Evolutionary conservation across 1,140 invertebrate species (phyloP).

Genomic region (Drepana arcuata): DNA sequence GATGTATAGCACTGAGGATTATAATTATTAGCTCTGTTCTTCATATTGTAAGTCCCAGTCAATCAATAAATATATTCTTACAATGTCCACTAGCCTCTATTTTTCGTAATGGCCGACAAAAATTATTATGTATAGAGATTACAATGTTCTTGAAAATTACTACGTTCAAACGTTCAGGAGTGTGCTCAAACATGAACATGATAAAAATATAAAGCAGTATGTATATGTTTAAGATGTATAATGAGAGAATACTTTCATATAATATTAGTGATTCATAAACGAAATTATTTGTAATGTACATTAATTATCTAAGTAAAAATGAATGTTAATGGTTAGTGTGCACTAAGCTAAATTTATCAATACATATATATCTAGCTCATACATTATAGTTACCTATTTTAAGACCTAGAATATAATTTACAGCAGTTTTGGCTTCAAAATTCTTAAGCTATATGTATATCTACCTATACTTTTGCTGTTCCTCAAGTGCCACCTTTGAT

Average conservation of each 20-base stretch:
- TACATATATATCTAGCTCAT: too few relatives aligned
- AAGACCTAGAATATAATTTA: constrained; percentile 23
- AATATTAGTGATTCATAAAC: constrained; percentile 29
- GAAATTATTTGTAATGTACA: constrained; percentile 45
- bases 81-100: too few relatives aligned
- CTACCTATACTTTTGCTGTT: too few relatives aligned
- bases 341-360: constrained; percentile 40
- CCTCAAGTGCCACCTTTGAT: constrained; percentile 1
- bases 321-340: constrained; percentile 39
- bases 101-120: constrained; percentile 3
- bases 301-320: constrained; percentile 32
- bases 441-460: constrained; percentile 18
- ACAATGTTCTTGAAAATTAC: constrained; percentile 11
- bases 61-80: too few relatives aligned
- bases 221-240: constrained; percentile 26
- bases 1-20: too few relatives aligned
- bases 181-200: constrained; percentile 32
- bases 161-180: constrained; percentile 12
- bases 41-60: too few relatives aligned
- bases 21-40: too few relatives aligned
- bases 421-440: constrained; percentile 23
- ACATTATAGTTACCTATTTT: too few relatives aligned
- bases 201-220: constrained; percentile 21
- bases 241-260: too few relatives aligned
- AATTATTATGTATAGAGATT: constrained; percentile 28